These are phyloP conservation scores for Xylophagus ater DNA, from an alignment of 2,888 invertebrate genomes.

Conservation along the genomic window DNA sequence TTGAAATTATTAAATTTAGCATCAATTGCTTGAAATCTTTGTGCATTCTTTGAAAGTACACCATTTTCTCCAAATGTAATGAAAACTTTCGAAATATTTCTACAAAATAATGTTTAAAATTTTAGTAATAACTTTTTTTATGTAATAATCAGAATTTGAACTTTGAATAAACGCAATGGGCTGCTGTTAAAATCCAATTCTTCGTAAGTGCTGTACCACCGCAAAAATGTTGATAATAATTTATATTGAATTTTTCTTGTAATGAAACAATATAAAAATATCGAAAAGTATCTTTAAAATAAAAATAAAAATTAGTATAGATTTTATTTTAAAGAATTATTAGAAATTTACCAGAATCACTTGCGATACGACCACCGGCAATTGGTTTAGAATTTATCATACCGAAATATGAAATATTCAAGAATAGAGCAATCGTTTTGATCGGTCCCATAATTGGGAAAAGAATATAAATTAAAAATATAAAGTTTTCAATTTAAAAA, in stretches of 20 bases:
- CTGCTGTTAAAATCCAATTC: conserved; percentile 34
- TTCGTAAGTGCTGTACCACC: conserved; percentile 31
- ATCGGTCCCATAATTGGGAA: no score
- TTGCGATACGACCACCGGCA: no score
- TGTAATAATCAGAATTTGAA: no score
- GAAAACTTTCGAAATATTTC: not conserved
- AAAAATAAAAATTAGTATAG: not conserved
- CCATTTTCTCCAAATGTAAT: not conserved
- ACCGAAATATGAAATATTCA: no score
- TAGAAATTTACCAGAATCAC: not conserved
- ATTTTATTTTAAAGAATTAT: not conserved
- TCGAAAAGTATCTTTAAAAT: conserved; percentile 3
- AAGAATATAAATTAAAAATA: no score
- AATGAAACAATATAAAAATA: conserved; percentile 35
- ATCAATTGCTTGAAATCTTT: not conserved
- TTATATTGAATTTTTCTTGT: conserved; percentile 22
- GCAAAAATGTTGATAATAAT: conserved; percentile 31
- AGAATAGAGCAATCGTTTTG: no score
- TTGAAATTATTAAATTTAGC: not conserved
- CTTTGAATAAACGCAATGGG: conserved; percentile 34
- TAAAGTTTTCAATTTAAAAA: no score
- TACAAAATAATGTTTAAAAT: not conserved
- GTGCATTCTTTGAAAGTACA: not conserved
- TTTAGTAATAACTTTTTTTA: conserved; percentile 22
- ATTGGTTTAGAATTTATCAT: no score